Evolutionary conservation across 2,797 vertebrate genomes (phyloP), one percentile per base, ranked within the genome.

Genomic region (Erethizon dorsatum): DNA sequence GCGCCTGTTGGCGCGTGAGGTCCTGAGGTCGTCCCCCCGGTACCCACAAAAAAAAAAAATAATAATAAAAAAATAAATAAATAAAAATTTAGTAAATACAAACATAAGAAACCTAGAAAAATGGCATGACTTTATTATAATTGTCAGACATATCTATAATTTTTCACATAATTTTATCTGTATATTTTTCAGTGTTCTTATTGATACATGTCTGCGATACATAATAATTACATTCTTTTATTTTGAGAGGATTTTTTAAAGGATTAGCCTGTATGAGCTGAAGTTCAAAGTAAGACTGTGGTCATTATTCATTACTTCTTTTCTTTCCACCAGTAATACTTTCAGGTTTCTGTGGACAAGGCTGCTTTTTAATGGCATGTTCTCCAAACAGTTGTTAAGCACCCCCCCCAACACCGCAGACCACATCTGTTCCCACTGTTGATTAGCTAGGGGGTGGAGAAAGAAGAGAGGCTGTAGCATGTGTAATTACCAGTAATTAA

Each of bases 401-500:
- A 93, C 33, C 95, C 96, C 95, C 96, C 95, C 85, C 91, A 98
- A 90, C 95, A 96, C 97, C 96, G 88, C 94, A 95, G 97, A 97
- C 97, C 97, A 97, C 98, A 98, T 98, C 97, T 98, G 98, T 97
- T 98, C 97, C 57, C 91, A 98, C 96, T 98, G 98, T 97, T 98
- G 98, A 98, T 98, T 98, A 98, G 98, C 96, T 94, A 77, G 97
- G 97, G 98, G 97, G 95, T 97, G 94, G 97, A 97, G 97, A 98
- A 95, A 98, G 94, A 97, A 98, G 97, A 97, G 97, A 98, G 96
- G 96, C 97, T 98, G 97, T 97, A 98, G 98, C 98, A 98, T 97
- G 95, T 97, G 91, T 98, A 98, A 98, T 98, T 98, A 97, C 97
- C 97, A 98, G 97, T 97, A 98, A 98, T 98, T 98, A 98, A 98